Evolutionary conservation across 2,113 vertebrate species (phyloP).

Genomic region (Thermophis baileyi): DNA sequence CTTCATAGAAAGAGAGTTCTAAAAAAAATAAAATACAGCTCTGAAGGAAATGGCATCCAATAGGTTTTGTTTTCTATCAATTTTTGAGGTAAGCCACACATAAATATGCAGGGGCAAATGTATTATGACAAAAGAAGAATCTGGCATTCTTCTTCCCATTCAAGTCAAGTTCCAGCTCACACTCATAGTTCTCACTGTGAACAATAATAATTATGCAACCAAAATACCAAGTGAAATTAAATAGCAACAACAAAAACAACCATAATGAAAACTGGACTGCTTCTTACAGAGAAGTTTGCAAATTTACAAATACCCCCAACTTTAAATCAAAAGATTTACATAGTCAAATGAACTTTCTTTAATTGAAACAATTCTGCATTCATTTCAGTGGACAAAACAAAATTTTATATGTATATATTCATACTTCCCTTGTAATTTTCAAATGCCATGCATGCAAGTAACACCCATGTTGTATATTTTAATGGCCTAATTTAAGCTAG

Average conservation of each 20-base stretch:
- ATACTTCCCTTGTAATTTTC: not conserved
- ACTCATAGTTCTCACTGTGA: not conserved
- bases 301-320: not conserved
- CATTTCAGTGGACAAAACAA: not conserved
- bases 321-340: not conserved
- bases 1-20: constrained; percentile 13
- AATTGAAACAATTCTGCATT: not conserved
- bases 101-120: not conserved
- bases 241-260: not conserved
- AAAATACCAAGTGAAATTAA: not conserved
- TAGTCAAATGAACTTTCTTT: not conserved
- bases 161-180: not conserved
- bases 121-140: not conserved
- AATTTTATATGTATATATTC: not conserved
- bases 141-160: not conserved
- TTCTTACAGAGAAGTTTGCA: not conserved
- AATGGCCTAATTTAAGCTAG: not conserved
- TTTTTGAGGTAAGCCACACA: constrained; percentile 1
- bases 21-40: constrained; percentile 16
- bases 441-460: not conserved
- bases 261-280: not conserved
- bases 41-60: not conserved
- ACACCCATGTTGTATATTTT: not conserved
- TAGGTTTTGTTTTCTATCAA: not conserved
- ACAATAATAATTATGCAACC: not conserved